Evolutionary conservation across 2,113 vertebrate species (phyloP).

Genomic region (Cochlearius cochlearius): DNA sequence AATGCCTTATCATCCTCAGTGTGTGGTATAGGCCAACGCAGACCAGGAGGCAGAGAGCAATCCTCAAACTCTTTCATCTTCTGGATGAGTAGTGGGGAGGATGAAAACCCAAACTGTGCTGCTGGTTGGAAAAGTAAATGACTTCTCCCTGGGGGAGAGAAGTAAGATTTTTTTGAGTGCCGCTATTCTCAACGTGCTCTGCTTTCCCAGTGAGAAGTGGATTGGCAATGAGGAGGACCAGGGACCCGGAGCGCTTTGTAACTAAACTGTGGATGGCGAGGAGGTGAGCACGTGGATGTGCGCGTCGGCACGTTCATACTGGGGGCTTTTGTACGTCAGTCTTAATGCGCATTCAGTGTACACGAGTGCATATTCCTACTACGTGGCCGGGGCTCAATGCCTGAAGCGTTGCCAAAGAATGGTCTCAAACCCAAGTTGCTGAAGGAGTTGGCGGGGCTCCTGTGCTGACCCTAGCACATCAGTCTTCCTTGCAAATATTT

Average conservation of each 20-base stretch:
- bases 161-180: background rate
- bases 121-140: background rate
- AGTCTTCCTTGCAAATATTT: background rate
- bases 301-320: fast-evolving
- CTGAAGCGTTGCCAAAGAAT: background rate
- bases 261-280: background rate
- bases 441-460: background rate
- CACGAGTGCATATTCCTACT: fast-evolving
- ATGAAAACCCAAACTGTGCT: background rate
- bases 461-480: background rate
- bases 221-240: background rate
- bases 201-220: background rate
- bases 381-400: fast-evolving
- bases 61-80: background rate
- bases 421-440: too few species aligned
- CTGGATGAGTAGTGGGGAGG: background rate
- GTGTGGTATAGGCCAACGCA: background rate
- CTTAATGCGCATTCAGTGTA: fast-evolving
- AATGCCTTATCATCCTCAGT: background rate
- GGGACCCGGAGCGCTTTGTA: background rate
- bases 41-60: background rate
- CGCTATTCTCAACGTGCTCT: background rate
- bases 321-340: background rate
- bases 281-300: background rate
- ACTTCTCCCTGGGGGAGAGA: background rate